Evolutionary conservation across 2,797 vertebrate species (phyloP).

Genomic region (Alectoris magna): DNA sequence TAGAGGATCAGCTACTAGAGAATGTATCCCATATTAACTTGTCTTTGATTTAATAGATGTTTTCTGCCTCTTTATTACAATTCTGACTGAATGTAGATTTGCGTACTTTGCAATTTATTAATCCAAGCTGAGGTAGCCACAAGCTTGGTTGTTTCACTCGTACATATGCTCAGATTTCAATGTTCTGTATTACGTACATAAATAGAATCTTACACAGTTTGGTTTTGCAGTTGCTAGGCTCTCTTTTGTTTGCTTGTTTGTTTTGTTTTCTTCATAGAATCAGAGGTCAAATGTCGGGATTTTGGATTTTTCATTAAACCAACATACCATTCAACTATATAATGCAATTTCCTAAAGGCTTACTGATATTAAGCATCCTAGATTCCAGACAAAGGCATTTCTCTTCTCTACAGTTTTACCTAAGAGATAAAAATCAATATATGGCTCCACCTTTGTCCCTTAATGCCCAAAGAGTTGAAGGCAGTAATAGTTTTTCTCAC

Average conservation of each 20-base stretch:
- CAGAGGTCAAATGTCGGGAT: background rate
- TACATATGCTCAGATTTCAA: background rate
- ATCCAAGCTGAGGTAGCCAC: background rate
- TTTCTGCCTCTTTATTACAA: background rate
- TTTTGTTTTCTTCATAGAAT: background rate
- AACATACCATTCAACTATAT: conserved; percentile 49
- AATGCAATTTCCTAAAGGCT: conserved; percentile 46
- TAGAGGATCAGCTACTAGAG: background rate
- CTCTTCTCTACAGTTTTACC: conserved; percentile 1
- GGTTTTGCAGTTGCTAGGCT: background rate
- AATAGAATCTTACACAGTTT: background rate
- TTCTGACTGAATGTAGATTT: background rate
- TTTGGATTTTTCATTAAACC: background rate
- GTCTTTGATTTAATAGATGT: background rate
- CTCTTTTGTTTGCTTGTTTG: background rate
- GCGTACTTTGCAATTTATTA: background rate
- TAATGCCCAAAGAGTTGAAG: background rate
- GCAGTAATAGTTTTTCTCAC: conserved; percentile 39
- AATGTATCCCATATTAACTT: background rate
- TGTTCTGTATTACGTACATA: background rate
- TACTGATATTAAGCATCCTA: conserved; percentile 24
- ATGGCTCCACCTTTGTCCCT: conserved; percentile 22
- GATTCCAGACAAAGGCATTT: conserved; percentile 33
- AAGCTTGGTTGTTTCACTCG: background rate
- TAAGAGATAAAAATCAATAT: conserved; percentile 50